Evolutionary conservation across 2,113 vertebrate genomes (phyloP).

Genomic region (Sinocyclocheilus rhinocerous): DNA sequence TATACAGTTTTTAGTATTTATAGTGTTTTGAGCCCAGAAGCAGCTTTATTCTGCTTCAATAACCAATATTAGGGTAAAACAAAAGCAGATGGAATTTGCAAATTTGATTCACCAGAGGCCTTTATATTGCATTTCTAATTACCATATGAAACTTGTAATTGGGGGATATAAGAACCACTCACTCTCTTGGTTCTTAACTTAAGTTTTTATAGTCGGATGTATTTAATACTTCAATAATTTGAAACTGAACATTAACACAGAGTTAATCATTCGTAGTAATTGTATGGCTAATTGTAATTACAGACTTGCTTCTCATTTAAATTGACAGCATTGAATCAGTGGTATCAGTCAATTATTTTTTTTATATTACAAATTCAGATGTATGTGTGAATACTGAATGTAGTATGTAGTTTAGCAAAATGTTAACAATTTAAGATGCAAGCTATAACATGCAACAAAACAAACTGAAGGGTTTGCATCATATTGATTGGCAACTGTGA

Average conservation of each 20-base stretch:
- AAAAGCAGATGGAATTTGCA: not conserved
- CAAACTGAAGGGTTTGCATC: not conserved
- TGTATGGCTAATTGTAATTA: constrained; percentile 11
- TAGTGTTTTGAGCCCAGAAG: not conserved
- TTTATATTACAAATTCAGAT: not conserved
- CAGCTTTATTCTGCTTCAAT: not conserved
- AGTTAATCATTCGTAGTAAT: not conserved
- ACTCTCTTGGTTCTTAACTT: not conserved
- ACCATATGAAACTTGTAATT: not conserved
- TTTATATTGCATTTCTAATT: constrained; percentile 20
- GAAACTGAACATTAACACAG: constrained; percentile 17
- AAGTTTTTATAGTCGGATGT: not conserved
- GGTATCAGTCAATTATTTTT: not conserved
- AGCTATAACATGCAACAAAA: not conserved
- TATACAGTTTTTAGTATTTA: not conserved
- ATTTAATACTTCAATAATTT: constrained; percentile 11
- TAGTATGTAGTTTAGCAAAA: not conserved
- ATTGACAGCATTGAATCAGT: constrained; percentile 6
- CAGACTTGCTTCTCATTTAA: not conserved
- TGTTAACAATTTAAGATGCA: not conserved
- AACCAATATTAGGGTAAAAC: not conserved
- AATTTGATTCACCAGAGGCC: constrained; percentile 4
- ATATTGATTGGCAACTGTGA: not conserved
- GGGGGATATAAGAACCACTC: not conserved
- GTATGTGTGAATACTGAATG: not conserved